Percentiles rank a stretch among this genome's conserved stretches.
Conservation (phyloP, 2,113 vertebrate genomes). For the Atlantisia rogersi region DNA sequence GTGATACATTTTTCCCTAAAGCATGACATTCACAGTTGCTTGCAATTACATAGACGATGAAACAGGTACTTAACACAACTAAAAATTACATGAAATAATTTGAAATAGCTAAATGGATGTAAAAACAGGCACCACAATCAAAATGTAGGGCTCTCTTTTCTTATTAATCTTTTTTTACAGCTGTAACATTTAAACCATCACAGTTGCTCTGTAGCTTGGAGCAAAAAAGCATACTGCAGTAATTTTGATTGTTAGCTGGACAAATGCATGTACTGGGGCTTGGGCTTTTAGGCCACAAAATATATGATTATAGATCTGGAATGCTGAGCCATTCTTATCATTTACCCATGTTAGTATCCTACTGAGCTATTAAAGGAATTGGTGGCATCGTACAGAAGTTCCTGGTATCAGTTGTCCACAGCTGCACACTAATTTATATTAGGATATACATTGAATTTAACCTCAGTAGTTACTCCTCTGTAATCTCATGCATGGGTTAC, state of each 20-base stretch:
- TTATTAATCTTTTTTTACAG: background rate
- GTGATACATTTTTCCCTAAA: background rate
- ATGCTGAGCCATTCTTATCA: background rate
- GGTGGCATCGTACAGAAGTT: background rate
- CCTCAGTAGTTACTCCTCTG: background rate
- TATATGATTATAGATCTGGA: background rate
- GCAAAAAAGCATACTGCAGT: background rate
- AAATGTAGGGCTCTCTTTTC: background rate
- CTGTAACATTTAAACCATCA: background rate
- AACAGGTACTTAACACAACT: background rate
- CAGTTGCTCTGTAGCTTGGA: background rate
- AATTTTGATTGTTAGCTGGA: background rate
- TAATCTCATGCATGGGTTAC: background rate
- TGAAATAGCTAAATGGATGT: background rate
- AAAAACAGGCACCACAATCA: background rate
- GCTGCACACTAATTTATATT: background rate
- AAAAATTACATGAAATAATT: background rate
- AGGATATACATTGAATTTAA: background rate
- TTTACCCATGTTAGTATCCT: background rate
- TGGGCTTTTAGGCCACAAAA: background rate
- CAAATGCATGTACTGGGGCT: background rate
- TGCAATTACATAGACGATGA: slow-evolving; percentile 12
- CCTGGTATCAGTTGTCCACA: background rate
- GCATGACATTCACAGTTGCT: background rate
- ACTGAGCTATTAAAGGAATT: background rate